phyloP scores from a whole-genome alignment of 2,888 invertebrate genomes.

The Xestobium rufovillosum region DNA sequence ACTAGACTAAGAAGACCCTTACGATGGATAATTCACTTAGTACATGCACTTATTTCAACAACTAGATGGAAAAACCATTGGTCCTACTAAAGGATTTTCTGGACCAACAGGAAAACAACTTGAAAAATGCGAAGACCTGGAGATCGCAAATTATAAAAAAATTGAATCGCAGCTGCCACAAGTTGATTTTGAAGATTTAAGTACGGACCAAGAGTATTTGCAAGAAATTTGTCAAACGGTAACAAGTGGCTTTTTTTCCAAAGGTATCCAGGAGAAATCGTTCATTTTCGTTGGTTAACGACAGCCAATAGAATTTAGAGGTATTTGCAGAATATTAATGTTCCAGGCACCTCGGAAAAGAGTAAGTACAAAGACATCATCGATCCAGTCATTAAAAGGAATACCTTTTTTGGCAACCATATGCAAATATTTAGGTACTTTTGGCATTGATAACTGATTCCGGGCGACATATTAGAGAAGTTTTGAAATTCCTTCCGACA shows the following conservation, averaged over 20 bases:
- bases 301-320: constrained; percentile 9
- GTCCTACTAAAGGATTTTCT: constrained; percentile 23
- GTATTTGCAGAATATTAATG: too few relatives aligned
- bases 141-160: constrained; percentile 9
- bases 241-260: constrained; percentile 5
- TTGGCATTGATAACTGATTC: too few relatives aligned
- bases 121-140: constrained; percentile 17
- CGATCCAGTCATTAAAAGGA: too few relatives aligned
- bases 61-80: constrained; percentile 25
- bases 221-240: too few relatives aligned
- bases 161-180: constrained; percentile 2
- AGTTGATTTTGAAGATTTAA: constrained; percentile 6
- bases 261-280: constrained; percentile 6
- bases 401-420: too few relatives aligned
- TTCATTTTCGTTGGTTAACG: constrained; percentile 2
- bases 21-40: constrained; percentile 25
- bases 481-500: too few relatives aligned
- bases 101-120: constrained; percentile 27
- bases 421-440: too few relatives aligned
- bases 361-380: too few relatives aligned
- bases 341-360: too few relatives aligned
- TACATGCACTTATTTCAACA: constrained; percentile 25
- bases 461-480: too few relatives aligned
- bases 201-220: constrained; percentile 13
- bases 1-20: constrained; percentile 19